Base-by-base conservation (phyloP, 1,140 invertebrate genomes). In the Zaprionus gabonicus region DNA sequence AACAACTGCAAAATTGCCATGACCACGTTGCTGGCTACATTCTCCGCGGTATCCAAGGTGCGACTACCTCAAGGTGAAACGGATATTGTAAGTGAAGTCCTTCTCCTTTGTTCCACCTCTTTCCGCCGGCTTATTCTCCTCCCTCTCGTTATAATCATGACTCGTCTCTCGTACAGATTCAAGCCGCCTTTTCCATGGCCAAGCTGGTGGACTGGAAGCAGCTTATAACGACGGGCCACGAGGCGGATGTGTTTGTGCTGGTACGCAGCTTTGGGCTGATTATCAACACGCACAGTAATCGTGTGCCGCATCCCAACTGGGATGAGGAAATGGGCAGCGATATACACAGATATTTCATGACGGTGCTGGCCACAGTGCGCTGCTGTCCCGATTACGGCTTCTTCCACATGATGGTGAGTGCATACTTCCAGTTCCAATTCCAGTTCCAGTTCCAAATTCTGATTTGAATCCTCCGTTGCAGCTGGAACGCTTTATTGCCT, bases 401-500 rank as follows among this genome's bases (percentile, higher is more conserved):
- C 20, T 46, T 71, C 31, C 28, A n/a, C 36, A 65, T 71, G 73
- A 71, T 65, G 73, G 73, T 76, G 20, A 28, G 68, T 15, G 5
- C 10, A 49, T 49, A 9, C 31, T 13, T 62, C 2, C 36, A 17
- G 3, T n/a, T 49, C 4, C 10, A 2, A 57, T 20, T 59, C n/a
- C 17, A 15, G 41, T 20, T 59, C n/a, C 17, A 15, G 41, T 27
- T 17, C 13, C 12, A 4, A 15, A 20, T 36, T 10, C 4, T 63
- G 3, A 46, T n/a, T 20, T 1, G 6, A 9, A 3, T 46, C 15
- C 27, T 46, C 15, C 27, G 6, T 57, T 23, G 4, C 28, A 72
- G 70, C 3, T 74, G 25, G 71, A 74, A 20, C 71, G 71, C 10
- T 74, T n/a, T 49, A 69, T 69, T 56, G 66, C 66, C 1, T 74